Base-by-base conservation (phyloP, 2,797 vertebrate genomes). In the Mormyrops attenuatus region DNA sequence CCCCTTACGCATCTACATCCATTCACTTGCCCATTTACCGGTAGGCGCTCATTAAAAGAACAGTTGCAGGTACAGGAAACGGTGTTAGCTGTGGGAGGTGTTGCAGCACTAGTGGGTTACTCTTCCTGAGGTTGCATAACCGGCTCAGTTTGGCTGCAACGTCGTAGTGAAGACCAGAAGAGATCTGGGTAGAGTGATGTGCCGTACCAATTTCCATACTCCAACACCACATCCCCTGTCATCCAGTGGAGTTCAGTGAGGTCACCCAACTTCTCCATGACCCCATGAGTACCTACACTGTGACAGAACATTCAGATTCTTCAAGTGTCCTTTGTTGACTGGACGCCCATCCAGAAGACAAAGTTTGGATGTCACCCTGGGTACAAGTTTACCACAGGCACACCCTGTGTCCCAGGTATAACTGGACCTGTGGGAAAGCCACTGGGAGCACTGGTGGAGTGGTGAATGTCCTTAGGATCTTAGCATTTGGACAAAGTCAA, bases 11-110 rank as follows among this genome's bases (percentile, higher is more conserved):
- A 94, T 95, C 92, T 95, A 94, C 93, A 95, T 94, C 94, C 92
- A 92, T 94, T 95, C 91, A 93, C 94, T 92, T 95, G 89, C 94
- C 95, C 93, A 94, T 90, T 92, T 93, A 93, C 53, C 94, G 93
- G 82, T 90, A 96, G 30, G 84, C 89, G 88, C 87, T 52, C 84
- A 89, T 92, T 88, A 91, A 57, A 91, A 89, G 11, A 53, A 88
- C 17, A 73, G 85, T 34, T 87, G 34, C 63, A 44, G 41, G 15
- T 88, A 49, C 41, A 77, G 86, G 91, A 92, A 91, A 90, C 90
- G 49, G 85, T 85, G 85, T 88, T 13, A 26, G 38, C 20, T n/a
- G 17, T 88, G 89, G 88, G 34, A 90, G 89, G 49, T 88, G 84
- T 89, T 55, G 38, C 91, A 85, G 92, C 91, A 93, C 89, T 73